phyloP scores from a whole-genome alignment of 2,113 vertebrate species.

The human (Homo sapiens) region DNA sequence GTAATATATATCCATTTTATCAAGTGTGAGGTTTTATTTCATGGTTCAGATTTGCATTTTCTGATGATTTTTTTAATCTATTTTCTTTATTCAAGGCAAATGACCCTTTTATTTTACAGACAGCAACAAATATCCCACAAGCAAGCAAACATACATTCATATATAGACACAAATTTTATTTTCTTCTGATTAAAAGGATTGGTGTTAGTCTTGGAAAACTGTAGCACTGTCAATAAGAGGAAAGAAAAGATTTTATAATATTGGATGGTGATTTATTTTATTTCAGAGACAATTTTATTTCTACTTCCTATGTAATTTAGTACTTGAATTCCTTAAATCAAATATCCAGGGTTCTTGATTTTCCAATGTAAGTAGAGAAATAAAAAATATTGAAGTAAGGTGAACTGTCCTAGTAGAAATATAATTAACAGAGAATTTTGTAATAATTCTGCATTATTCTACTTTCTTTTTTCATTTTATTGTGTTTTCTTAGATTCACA shows the following conservation, averaged over 20 bases:
- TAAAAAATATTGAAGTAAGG: neutral
- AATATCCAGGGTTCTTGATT: neutral
- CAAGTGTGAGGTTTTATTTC: neutral
- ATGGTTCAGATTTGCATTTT: neutral
- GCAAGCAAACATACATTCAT: neutral
- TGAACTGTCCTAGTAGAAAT: neutral
- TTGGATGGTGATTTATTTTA: neutral
- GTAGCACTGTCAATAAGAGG: neutral
- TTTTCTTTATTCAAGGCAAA: neutral
- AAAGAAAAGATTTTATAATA: neutral
- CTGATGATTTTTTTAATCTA: neutral
- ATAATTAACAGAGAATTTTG: neutral
- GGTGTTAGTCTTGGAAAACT: neutral
- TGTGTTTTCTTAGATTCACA: neutral
- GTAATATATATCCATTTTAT: neutral
- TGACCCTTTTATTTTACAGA: neutral
- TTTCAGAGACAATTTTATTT: neutral
- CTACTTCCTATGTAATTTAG: neutral
- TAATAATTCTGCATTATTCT: neutral
- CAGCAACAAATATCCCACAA: neutral
- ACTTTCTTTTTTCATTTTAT: neutral
- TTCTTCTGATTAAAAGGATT: neutral
- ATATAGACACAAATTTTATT: neutral
- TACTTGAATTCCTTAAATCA: neutral
- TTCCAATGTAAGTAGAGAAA: neutral